Base-by-base conservation (phyloP, 2,888 invertebrate species). In the Chalcis sispes region DNA sequence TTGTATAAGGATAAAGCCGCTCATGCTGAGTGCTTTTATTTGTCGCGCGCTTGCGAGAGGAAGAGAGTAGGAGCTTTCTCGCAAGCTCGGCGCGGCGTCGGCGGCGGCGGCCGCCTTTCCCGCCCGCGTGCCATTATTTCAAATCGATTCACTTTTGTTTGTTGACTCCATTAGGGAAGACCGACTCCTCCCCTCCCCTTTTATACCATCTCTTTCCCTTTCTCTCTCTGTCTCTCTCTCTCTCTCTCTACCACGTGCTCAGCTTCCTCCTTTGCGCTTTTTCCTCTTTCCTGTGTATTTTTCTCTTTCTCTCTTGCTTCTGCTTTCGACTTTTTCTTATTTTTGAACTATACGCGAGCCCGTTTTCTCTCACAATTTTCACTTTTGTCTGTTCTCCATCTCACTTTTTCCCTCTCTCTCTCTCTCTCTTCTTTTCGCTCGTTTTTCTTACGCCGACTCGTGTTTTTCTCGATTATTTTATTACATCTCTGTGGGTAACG, bases 1-100 rank as follows among this genome's bases (percentile, higher is more conserved):
- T 86, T 86, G 85, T 85, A 85, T 85, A 85, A 85, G 85, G 85
- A 86, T 86, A 86, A 86, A 86, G 85, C 84, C 83, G 86, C 85
- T 85, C 84, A 81, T 83, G 85, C 85, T 86, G 86, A 86, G 86
- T 86, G 86, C 86, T 86, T 86, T 86, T 86, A 86, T 86, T 86
- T 86, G 86, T 86, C 86, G 84, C 83, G 79, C 80, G 81, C 79
- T 36, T 36, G 4, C 81, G 82, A n/a, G n/a, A n/a, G n/a, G n/a
- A n/a, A n/a, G n/a, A n/a, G n/a, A n/a, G n/a, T n/a, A n/a, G n/a
- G n/a, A 79, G 59, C 59, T 59, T 50, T 48, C 59, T 52, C 79
- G 56, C 75, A 25, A 72, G 69, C 77, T 36, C 78, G 48, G 52
- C 75, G 48, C 59, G 20, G 15, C 62, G 70, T 36, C 50, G 42